Evolutionary conservation across 2,888 invertebrate genomes (phyloP), one percentile per base, ranked within the genome.

Genomic region (Auanema freiburgensis): DNA sequence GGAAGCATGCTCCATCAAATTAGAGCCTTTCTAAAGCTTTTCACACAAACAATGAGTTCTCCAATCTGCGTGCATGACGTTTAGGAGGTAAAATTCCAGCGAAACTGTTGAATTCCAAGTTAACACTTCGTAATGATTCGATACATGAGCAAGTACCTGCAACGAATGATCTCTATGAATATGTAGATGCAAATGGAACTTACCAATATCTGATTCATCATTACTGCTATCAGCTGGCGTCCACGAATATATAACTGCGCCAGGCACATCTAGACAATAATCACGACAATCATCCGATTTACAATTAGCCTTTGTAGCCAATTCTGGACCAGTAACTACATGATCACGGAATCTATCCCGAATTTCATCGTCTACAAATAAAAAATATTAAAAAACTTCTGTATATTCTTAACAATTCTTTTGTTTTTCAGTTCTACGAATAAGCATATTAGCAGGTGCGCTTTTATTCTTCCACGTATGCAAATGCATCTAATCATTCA

Each of bases 51-150:
- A 33, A 8, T 33, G 33, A 33, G 33, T 33, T 33, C 33, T 33
- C 33, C 33, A 33, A 8, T 24, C 64, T 18, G 46, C 59, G 53
- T 25, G 54, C 50, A 51, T 63, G 68, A 50, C 66, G 57, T 54
- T 59, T 65, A 23, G 62, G 63, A 1, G 68, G 68, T 23, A 68
- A 25, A 46, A 68, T 65, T 1, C 68, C 68, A 41, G 66, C 59
- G 63, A 65, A 68, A 16, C 63, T 57, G 55, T 68, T 66, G 63
- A 56, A 68, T 16, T 62, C 43, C 33, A 68, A 60, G 12, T 52
- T 57, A 33, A 68, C 42, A 18, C 65, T 63, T 23, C 59, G 54
- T 42, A 68, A 52, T 21, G 66, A 56, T 54, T 65, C 65, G 41
- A 68, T 63, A 56, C 68, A 68, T 14, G 57, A 54, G 53, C 68